These are phyloP conservation scores for Trachymyrmex cornetzi DNA, from an alignment of 1,140 invertebrate species.

Conservation along the genomic window DNA sequence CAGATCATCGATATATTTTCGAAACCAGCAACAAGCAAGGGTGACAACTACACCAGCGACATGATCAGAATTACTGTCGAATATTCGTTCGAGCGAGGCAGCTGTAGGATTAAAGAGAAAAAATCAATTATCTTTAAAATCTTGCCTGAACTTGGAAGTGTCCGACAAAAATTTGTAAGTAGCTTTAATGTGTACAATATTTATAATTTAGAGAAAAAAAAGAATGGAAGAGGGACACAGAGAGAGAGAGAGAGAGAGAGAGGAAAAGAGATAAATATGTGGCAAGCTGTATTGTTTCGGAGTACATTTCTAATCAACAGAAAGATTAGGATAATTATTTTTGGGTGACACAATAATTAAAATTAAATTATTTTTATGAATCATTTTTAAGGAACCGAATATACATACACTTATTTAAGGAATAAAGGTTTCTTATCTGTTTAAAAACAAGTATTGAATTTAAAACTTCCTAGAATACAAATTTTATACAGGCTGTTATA, in stretches of 20 bases:
- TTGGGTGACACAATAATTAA: neutral
- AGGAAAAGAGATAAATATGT: neutral
- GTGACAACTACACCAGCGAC: too few relatives aligned
- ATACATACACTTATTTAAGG: too few relatives aligned
- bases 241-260: too few relatives aligned
- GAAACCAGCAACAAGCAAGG: too few relatives aligned
- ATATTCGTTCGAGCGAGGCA: too few relatives aligned
- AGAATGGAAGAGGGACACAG: too few relatives aligned
- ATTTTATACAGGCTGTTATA: neutral
- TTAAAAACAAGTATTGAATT: neutral
- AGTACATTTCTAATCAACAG: neutral
- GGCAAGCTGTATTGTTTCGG: neutral
- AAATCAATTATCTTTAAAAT: too few relatives aligned
- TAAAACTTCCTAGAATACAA: neutral
- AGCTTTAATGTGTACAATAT: too few relatives aligned
- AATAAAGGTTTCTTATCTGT: neutral
- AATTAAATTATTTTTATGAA: neutral
- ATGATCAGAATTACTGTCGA: too few relatives aligned
- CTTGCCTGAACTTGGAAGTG: slow-evolving; percentile 33
- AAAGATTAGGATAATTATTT: neutral
- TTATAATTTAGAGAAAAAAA: neutral
- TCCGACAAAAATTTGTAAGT: too few relatives aligned
- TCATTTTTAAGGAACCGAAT: neutral
- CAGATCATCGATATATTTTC: too few relatives aligned
- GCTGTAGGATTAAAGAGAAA: too few relatives aligned